phyloP scores from a whole-genome alignment of 2,113 vertebrate species.

The Raja brachyura region DNA sequence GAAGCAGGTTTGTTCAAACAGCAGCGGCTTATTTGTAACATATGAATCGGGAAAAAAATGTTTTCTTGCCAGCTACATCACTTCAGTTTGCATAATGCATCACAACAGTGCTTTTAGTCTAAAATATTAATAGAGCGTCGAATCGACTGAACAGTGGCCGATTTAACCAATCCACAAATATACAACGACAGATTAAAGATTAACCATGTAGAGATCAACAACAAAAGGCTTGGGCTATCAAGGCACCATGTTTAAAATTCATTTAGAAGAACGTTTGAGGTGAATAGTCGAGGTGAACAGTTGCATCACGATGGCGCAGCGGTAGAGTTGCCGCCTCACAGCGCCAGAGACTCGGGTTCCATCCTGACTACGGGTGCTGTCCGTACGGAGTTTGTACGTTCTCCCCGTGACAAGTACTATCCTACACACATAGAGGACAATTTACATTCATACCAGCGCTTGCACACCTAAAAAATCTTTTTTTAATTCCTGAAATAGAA shows the following conservation, averaged over 20 bases:
- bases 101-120: background rate
- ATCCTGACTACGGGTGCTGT: no score
- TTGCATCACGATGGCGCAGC: no score
- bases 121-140: slow-evolving; percentile 6
- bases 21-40: background rate
- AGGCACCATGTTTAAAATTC: background rate
- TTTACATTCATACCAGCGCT: no score
- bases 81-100: background rate
- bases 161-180: background rate
- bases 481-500: no score
- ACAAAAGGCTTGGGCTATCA: background rate
- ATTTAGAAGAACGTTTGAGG: background rate
- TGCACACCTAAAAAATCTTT: no score
- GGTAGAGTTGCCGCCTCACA: no score
- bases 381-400: no score
- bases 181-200: background rate
- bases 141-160: background rate
- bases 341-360: no score
- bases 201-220: background rate
- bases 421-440: no score
- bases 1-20: background rate
- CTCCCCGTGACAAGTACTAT: no score
- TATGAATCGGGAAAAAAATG: background rate
- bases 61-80: background rate
- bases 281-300: background rate